Evolutionary conservation across 35 echinoderm and acorn worm genomes (phyloP), one percentile per base, ranked within the genome.

Genomic region (Nesometra sesokonis): DNA sequence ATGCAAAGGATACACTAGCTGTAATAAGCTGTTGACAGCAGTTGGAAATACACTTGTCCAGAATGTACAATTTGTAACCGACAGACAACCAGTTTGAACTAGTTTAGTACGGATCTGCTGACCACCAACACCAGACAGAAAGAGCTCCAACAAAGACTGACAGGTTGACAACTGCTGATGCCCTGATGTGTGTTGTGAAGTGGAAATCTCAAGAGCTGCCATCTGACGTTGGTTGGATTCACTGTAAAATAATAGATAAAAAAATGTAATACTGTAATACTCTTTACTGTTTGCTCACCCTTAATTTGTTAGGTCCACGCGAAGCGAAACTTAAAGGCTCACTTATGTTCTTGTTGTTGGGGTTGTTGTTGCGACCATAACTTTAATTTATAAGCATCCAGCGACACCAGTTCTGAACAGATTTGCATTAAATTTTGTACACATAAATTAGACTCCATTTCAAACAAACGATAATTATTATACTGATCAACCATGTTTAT

Each of bases 1-100:
- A 34, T 0, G 21, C 32, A 83, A 97, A 97, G 94, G 94, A 97
- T 97, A 97, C 94, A 97, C 89, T 15, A 97, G 78, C 80, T 93
- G 92, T 11, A 86, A 78, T 5, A 97, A 34, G 31, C 57, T 84
- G 30, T 77, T 84, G n/a, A 97, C 78, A 46, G 91, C 91, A 11
- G 86, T 46, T 32, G 82, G 88, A 17, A 87, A 87, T 29, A 93
- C 34, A 29, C 77, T 52, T 11, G 84, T 88, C 91, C 91, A 93
- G 33, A 37, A 40, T 23, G 8, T 19, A 67, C 52, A 67, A 2
- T 11, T 67, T 67, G 52, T 19, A 67, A 67, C 9, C 2, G 8
- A 67, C 52, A 67, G 23, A 27, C 52, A 19, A 19, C 52, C 46
- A 43, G 84, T 87, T 43, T 93, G 84, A 0, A 52, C 82, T 15